phyloP scores from a whole-genome alignment of 2,113 vertebrate species.

The Semicossyphus pulcher region DNA sequence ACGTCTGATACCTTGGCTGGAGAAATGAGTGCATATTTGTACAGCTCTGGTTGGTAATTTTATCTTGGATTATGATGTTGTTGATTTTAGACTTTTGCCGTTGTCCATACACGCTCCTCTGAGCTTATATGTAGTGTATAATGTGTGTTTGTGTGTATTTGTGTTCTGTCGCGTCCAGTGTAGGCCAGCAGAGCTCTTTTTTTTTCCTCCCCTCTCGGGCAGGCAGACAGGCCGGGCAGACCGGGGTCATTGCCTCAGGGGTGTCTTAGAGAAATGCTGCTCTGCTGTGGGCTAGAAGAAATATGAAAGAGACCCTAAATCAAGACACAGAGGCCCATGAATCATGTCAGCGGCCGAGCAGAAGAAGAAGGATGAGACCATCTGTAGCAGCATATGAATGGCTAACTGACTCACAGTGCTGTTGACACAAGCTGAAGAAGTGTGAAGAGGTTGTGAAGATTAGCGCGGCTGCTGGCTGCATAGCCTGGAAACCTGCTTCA shows the following conservation, averaged over 20 bases:
- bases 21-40: conserved; percentile 25
- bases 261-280: conserved; percentile 83
- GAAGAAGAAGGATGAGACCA: conserved; percentile 75
- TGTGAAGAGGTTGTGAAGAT: conserved; percentile 80
- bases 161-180: conserved; percentile 28
- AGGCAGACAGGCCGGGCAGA: conserved; percentile 69
- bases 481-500: conserved; percentile 64
- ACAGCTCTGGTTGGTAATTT: conserved; percentile 13
- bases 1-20: neutral
- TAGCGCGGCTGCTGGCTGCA: conserved; percentile 55
- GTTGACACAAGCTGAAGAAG: conserved; percentile 77
- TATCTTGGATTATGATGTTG: no score
- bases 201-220: conserved; percentile 1
- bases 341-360: conserved; percentile 79
- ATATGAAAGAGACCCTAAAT: conserved; percentile 82
- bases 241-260: conserved; percentile 80
- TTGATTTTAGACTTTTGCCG: no score
- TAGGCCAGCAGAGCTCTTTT: conserved; percentile 44
- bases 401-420: conserved; percentile 74
- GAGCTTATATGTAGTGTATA: conserved; percentile 3
- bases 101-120: no score
- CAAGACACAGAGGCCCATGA: conserved; percentile 83
- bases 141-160: neutral
- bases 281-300: conserved; percentile 78
- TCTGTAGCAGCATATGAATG: conserved; percentile 78